Percentiles rank a stretch among this genome's conserved stretches.
Evolutionary conservation across 2,888 invertebrate species (phyloP).

Genomic region (Drosophila rellima): DNA sequence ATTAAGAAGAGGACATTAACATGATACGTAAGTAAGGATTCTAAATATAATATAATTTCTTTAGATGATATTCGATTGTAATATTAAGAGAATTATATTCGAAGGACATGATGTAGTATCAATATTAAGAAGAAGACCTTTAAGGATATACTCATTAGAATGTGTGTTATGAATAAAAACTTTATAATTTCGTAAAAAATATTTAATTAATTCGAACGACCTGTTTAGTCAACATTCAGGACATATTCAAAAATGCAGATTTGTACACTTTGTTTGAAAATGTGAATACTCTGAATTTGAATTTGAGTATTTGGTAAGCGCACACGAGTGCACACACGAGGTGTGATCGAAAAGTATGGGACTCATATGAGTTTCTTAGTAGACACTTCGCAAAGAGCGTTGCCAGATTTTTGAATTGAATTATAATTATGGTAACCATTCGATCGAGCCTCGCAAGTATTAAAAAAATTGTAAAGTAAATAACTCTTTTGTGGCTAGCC

Average conservation of each 20-base stretch:
- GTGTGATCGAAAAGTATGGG: constrained; percentile 35
- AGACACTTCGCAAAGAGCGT: background rate
- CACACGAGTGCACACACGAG: constrained; percentile 38
- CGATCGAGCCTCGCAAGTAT: constrained; percentile 49
- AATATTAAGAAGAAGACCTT: too few relatives aligned
- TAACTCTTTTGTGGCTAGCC: constrained; percentile 64
- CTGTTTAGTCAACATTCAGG: background rate
- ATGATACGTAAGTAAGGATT: too few relatives aligned
- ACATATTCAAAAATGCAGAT: background rate
- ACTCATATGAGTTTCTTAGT: background rate
- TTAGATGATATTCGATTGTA: background rate
- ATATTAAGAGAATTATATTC: background rate
- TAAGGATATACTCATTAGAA: too few relatives aligned
- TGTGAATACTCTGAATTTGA: background rate
- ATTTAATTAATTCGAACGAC: background rate
- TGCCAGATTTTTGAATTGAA: constrained; percentile 4
- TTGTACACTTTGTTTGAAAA: background rate
- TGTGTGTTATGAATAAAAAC: background rate
- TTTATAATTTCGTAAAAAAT: background rate
- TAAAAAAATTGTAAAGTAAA: constrained; percentile 62
- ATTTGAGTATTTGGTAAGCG: constrained; percentile 13
- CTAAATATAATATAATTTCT: background rate
- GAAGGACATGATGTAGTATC: background rate
- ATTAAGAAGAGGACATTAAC: too few relatives aligned
- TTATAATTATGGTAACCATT: constrained; percentile 36